These are phyloP conservation scores for Synchiropus splendidus DNA, from an alignment of 2,113 vertebrate genomes.

Conservation along the genomic window DNA sequence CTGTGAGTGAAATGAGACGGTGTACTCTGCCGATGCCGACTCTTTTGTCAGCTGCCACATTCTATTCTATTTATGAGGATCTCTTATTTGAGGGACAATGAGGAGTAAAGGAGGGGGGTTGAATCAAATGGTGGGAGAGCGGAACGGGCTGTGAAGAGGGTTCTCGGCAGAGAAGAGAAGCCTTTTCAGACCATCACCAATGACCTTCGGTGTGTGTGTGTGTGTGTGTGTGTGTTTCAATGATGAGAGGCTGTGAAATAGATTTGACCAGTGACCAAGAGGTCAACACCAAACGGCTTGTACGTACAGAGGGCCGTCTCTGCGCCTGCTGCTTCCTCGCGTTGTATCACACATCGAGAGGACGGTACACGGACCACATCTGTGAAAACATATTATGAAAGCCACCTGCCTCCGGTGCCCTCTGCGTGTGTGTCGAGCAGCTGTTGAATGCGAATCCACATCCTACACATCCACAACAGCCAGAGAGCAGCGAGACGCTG, in stretches of 20 bases:
- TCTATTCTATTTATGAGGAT: constrained; percentile 58
- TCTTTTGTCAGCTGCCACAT: constrained; percentile 52
- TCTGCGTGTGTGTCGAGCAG: neutral
- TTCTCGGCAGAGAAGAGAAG: constrained; percentile 32
- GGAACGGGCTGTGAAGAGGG: constrained; percentile 21
- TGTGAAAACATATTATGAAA: constrained; percentile 34
- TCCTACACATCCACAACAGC: no score
- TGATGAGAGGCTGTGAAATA: constrained; percentile 27
- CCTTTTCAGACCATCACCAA: constrained; percentile 34
- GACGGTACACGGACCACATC: constrained; percentile 24
- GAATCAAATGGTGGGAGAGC: constrained; percentile 33
- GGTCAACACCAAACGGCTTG: constrained; percentile 10
- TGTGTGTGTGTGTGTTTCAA: constrained; percentile 14
- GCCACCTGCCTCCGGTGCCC: constrained; percentile 16
- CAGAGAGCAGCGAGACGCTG: neutral
- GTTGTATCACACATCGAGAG: constrained; percentile 5
- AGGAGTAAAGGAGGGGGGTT: constrained; percentile 8
- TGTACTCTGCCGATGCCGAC: constrained; percentile 33
- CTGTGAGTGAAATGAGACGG: constrained; percentile 53
- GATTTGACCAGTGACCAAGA: constrained; percentile 18
- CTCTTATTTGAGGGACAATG: constrained; percentile 48
- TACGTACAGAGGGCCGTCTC: constrained; percentile 26
- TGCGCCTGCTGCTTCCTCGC: constrained; percentile 12
- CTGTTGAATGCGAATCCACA: no score
- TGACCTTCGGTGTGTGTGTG: constrained; percentile 36